Evolutionary conservation across 2,888 invertebrate genomes (phyloP).

Genomic region (Stratiomys singularior): DNA sequence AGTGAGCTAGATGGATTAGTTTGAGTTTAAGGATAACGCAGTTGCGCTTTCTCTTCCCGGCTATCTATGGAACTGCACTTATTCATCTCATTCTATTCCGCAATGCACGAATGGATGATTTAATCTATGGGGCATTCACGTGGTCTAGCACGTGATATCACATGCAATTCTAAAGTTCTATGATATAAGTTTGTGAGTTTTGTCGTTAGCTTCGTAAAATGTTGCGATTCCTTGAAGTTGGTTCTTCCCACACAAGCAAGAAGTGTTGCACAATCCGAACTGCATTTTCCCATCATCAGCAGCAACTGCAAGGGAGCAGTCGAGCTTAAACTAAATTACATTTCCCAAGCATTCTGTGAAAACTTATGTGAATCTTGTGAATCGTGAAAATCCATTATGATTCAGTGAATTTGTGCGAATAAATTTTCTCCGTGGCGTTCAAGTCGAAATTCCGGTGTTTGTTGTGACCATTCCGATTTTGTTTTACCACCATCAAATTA

Average conservation of each 20-base stretch:
- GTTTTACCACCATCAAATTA: not conserved
- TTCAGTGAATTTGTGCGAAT: conserved; percentile 23
- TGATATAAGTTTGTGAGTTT: not conserved
- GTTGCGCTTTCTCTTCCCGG: too few relatives aligned
- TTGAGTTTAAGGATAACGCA: too few relatives aligned
- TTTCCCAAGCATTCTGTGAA: not conserved
- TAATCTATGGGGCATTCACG: conserved; percentile 1
- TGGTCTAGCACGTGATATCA: conserved; percentile 15
- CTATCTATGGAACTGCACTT: not conserved
- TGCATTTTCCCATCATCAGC: not conserved
- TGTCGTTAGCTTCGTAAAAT: not conserved
- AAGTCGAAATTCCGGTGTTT: conserved; percentile 7
- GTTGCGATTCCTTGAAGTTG: not conserved
- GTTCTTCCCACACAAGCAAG: not conserved
- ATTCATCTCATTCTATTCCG: not conserved
- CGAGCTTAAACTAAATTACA: conserved; percentile 11
- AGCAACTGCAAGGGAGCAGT: not conserved
- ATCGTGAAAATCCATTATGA: conserved; percentile 35
- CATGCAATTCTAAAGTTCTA: not conserved
- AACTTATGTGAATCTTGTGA: conserved; percentile 20
- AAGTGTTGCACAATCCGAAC: not conserved
- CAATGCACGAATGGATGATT: not conserved
- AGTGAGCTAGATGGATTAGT: too few relatives aligned
- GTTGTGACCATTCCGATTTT: not conserved
- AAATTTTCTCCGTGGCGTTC: not conserved